Evolutionary conservation across 2,113 vertebrate species (phyloP).

Genomic region (Psettodes erumei): DNA sequence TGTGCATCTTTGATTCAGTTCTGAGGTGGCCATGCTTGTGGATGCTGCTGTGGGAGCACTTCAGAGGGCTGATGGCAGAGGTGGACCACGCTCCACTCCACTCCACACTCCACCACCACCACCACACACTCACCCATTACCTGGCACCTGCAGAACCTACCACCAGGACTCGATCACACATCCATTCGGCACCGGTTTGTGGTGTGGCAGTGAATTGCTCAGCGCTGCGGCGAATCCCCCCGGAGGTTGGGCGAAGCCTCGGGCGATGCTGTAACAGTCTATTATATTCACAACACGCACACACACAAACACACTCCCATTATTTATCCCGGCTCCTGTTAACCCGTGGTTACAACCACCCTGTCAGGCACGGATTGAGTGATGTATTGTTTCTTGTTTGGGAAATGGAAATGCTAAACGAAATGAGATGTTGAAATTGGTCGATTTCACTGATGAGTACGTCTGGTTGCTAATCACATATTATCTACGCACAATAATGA

Average conservation of each 20-base stretch:
- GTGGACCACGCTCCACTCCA: no score
- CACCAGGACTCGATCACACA: slow-evolving; percentile 28
- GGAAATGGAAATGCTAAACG: slow-evolving; percentile 24
- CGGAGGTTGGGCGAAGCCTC: slow-evolving; percentile 29
- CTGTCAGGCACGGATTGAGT: not conserved
- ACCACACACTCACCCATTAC: slow-evolving; percentile 4
- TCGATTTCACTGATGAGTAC: slow-evolving; percentile 28
- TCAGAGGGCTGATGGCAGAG: slow-evolving; percentile 15
- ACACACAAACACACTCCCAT: slow-evolving; percentile 20
- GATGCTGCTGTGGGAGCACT: slow-evolving; percentile 14
- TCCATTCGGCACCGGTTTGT: slow-evolving; percentile 25
- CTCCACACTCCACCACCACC: no score
- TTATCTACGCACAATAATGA: slow-evolving; percentile 35
- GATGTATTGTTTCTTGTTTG: slow-evolving; percentile 8
- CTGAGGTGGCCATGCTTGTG: slow-evolving; percentile 37
- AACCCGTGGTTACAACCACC: slow-evolving; percentile 14
- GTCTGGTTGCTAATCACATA: slow-evolving; percentile 28
- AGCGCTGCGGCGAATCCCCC: slow-evolving; percentile 34
- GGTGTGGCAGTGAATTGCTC: slow-evolving; percentile 32
- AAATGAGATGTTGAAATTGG: slow-evolving; percentile 11
- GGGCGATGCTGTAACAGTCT: slow-evolving; percentile 28
- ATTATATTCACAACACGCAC: slow-evolving; percentile 42
- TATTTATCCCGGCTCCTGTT: not conserved
- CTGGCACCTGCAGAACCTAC: slow-evolving; percentile 23
- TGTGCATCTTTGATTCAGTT: no score